Percentiles rank a stretch among this genome's conserved stretches.
Evolutionary conservation across 2,888 invertebrate genomes (phyloP).

Genomic region (Pyralis farinalis): DNA sequence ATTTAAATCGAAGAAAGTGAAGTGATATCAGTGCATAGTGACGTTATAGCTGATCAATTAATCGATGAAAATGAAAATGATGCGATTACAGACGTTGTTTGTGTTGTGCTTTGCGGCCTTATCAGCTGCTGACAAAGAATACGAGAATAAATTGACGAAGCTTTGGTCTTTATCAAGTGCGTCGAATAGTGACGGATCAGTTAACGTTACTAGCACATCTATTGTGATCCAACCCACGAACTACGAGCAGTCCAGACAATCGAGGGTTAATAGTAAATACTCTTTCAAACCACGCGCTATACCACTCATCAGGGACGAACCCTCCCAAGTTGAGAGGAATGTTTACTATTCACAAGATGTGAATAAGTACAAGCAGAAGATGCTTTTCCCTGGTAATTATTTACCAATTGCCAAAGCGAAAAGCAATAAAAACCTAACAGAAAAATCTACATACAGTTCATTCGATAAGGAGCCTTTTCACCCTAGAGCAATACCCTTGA

Average conservation of each 20-base stretch:
- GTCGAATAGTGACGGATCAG: slow-evolving; percentile 49
- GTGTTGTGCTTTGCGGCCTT: slow-evolving; percentile 50
- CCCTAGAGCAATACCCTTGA: slow-evolving; percentile 61
- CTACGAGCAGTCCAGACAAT: slow-evolving; percentile 30
- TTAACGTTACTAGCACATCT: slow-evolving; percentile 62
- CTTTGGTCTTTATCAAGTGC: slow-evolving; percentile 53
- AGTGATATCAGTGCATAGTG: slow-evolving; percentile 36
- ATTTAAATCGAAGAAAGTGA: slow-evolving; percentile 51
- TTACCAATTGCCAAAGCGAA: slow-evolving; percentile 72
- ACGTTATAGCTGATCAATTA: slow-evolving; percentile 27
- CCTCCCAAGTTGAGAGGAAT: slow-evolving; percentile 43
- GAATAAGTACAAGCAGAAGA: slow-evolving; percentile 51
- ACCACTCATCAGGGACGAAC: slow-evolving; percentile 40
- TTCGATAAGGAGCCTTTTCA: slow-evolving; percentile 38
- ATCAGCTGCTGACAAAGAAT: slow-evolving; percentile 41
- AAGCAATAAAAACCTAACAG: slow-evolving; percentile 41
- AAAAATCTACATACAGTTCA: slow-evolving; percentile 17
- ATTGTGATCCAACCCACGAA: slow-evolving; percentile 53
- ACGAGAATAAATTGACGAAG: slow-evolving; percentile 57
- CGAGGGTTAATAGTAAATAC: slow-evolving; percentile 41
- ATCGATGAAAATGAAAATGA: slow-evolving; percentile 36
- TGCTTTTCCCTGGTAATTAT: slow-evolving; percentile 75
- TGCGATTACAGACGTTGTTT: slow-evolving; percentile 44
- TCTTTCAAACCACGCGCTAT: slow-evolving; percentile 62
- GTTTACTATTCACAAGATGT: slow-evolving; percentile 51